These are phyloP conservation scores for Chionomys nivalis DNA, from an alignment of 2,113 vertebrate species.

Conservation along the genomic window DNA sequence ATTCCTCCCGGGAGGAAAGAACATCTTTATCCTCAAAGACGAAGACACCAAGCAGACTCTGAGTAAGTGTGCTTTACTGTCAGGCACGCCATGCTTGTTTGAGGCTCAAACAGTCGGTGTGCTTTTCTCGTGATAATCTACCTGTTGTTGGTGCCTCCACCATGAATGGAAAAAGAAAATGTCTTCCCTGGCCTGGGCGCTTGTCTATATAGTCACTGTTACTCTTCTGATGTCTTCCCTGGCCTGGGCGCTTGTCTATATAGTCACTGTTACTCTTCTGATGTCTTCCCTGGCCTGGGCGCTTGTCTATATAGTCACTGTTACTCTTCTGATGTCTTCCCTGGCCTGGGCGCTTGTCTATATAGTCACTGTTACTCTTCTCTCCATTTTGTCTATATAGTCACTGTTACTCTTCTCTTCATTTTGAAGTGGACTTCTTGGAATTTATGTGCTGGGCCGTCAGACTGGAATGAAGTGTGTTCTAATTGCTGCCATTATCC, in stretches of 20 bases:
- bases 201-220: neutral
- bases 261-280: conserved; percentile 10
- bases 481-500: neutral
- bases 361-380: neutral
- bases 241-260: neutral
- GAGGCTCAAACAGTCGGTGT: neutral
- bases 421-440: neutral
- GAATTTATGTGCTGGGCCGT: neutral
- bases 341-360: neutral
- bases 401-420: conserved; percentile 19
- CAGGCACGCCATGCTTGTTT: neutral
- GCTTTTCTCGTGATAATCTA: neutral
- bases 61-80: neutral
- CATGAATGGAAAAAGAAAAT: neutral
- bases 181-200: neutral
- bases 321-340: neutral
- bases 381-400: neutral
- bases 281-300: neutral
- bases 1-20: neutral
- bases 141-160: neutral
- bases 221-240: neutral
- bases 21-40: neutral
- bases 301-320: neutral
- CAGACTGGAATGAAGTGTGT: neutral
- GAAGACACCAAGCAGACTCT: neutral